Evolutionary conservation across 2,797 vertebrate species (phyloP).

Genomic region (Melanotaenia maccullochi): DNA sequence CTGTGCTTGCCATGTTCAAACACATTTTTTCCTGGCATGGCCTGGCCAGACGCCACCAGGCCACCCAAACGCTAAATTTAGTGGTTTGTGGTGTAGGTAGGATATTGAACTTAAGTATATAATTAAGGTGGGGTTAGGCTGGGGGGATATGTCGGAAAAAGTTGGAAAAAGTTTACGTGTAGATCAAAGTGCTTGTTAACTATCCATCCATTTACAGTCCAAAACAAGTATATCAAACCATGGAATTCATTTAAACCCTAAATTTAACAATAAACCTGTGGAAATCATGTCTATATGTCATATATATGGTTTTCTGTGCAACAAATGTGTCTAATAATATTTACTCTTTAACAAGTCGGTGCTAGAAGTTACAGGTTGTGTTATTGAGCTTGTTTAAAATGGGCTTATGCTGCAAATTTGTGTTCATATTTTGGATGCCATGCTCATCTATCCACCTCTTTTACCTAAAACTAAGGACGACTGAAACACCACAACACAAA

Average conservation of each 20-base stretch:
- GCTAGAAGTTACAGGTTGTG: background rate
- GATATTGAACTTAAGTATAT: slow-evolving; percentile 1
- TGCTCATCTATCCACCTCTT: too few relatives aligned
- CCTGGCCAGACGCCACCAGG: slow-evolving; percentile 29
- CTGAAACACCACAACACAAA: too few relatives aligned
- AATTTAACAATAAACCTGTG: background rate
- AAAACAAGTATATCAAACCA: background rate
- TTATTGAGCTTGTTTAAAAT: background rate
- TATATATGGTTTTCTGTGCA: background rate
- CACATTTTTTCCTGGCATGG: slow-evolving; percentile 27
- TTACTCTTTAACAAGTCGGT: too few relatives aligned
- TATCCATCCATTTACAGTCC: background rate
- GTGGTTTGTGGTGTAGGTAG: slow-evolving; percentile 17
- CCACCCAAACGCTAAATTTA: slow-evolving; percentile 22
- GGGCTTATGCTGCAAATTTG: too few relatives aligned
- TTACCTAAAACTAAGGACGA: background rate
- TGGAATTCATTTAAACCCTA: background rate
- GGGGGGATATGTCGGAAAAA: background rate
- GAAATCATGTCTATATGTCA: too few relatives aligned
- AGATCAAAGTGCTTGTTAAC: background rate
- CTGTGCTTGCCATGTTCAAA: slow-evolving; percentile 9
- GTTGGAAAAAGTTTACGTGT: background rate
- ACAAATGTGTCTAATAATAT: background rate
- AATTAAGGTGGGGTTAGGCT: background rate
- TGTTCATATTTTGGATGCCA: background rate